Conservation (phyloP, 2,113 vertebrate genomes). For the Seriola quinqueradiata region DNA sequence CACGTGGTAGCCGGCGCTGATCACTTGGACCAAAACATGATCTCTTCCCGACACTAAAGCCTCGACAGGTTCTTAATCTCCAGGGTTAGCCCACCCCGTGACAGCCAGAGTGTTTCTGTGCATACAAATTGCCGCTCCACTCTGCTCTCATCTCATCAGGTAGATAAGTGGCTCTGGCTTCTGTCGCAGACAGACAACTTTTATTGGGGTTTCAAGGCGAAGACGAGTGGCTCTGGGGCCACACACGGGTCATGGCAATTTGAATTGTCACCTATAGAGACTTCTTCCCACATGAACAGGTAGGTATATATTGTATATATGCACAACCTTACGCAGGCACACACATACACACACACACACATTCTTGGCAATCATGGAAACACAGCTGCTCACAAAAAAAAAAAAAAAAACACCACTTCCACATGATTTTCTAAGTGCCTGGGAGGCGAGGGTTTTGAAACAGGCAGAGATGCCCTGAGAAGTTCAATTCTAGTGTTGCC, state of each 20-base stretch:
- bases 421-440: constrained; percentile 36
- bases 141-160: constrained; percentile 54
- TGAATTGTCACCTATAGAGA: constrained; percentile 23
- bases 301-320: not conserved
- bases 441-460: constrained; percentile 26
- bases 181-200: constrained; percentile 50
- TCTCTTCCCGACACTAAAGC: constrained; percentile 67
- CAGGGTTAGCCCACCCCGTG: constrained; percentile 68
- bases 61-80: constrained; percentile 75
- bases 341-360: not conserved
- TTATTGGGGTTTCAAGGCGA: constrained; percentile 56
- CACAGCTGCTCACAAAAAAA: constrained; percentile 9
- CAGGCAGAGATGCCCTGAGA: constrained; percentile 40
- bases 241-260: constrained; percentile 48
- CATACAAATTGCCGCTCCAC: constrained; percentile 70
- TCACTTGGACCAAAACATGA: constrained; percentile 75
- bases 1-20: constrained; percentile 66
- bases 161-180: constrained; percentile 59
- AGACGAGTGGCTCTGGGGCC: constrained; percentile 36
- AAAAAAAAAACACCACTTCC: not conserved
- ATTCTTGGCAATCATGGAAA: not conserved
- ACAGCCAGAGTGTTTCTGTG: constrained; percentile 66
- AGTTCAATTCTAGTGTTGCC: constrained; percentile 64
- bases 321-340: not conserved
- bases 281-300: not conserved